Conservation (phyloP, 1,140 invertebrate genomes). For the Lepidotrigona ventralis region DNA sequence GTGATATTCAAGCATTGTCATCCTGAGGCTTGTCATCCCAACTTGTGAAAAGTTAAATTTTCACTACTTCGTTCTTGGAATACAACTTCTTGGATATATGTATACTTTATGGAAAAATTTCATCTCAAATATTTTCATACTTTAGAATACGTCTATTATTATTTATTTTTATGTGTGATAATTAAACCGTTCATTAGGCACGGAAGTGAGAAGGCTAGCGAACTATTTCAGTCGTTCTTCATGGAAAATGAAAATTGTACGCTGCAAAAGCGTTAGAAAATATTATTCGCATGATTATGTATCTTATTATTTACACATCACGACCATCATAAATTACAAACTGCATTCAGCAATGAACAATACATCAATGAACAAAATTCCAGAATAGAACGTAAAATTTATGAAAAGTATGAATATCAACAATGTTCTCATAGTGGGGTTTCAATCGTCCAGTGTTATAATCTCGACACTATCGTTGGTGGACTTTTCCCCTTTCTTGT, state of each 20-base stretch:
- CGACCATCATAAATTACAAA: neutral
- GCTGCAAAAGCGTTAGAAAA: constrained; percentile 1
- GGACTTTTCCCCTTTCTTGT: constrained; percentile 63
- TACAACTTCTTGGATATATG: neutral
- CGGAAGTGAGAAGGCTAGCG: constrained; percentile 35
- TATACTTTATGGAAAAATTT: constrained; percentile 1
- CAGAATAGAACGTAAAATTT: neutral
- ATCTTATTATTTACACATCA: neutral
- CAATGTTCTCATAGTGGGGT: neutral
- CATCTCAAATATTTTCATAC: constrained; percentile 3
- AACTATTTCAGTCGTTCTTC: constrained; percentile 28
- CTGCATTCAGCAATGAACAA: constrained; percentile 6
- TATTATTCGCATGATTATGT: neutral
- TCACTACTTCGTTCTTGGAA: neutral
- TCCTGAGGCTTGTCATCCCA: constrained; percentile 7
- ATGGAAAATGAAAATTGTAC: constrained; percentile 19
- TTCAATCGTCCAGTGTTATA: constrained; percentile 77
- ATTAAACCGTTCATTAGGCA: constrained; percentile 22
- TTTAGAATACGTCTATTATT: constrained; percentile 24
- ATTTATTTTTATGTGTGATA: constrained; percentile 22
- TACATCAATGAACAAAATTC: neutral
- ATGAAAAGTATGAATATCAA: neutral
- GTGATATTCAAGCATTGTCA: neutral
- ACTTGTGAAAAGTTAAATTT: constrained; percentile 13
- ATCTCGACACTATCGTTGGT: constrained; percentile 75